Conservation (phyloP, 2,888 invertebrate species). For the Agonopterix arenella region DNA sequence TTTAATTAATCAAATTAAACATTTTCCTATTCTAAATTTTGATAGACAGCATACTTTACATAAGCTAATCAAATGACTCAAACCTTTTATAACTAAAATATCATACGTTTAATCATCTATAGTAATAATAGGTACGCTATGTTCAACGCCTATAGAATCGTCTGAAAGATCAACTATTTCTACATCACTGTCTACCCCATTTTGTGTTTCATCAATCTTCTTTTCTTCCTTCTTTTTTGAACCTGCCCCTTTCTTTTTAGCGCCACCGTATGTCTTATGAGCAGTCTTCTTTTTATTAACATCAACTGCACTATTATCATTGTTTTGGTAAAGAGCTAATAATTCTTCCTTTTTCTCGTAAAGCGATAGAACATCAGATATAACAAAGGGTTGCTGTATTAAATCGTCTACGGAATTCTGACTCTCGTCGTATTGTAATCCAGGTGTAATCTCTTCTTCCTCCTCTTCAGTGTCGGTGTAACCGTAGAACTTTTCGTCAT, state of each 20-base stretch:
- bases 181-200: constrained; percentile 6
- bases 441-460: constrained; percentile 18
- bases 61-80: too few relatives aligned
- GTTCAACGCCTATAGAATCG: constrained; percentile 1
- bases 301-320: constrained; percentile 1
- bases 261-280: not conserved
- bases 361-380: constrained; percentile 62
- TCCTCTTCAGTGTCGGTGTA: constrained; percentile 48
- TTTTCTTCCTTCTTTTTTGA: not conserved
- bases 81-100: too few relatives aligned
- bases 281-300: not conserved
- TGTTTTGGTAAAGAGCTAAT: constrained; percentile 7
- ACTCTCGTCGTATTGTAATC: constrained; percentile 25
- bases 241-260: not conserved
- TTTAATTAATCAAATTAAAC: too few relatives aligned
- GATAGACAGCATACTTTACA: too few relatives aligned
- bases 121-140: constrained; percentile 2
- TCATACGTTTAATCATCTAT: constrained; percentile 2
- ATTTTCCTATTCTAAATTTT: too few relatives aligned
- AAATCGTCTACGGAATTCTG: constrained; percentile 30
- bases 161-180: constrained; percentile 5
- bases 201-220: constrained; percentile 4
- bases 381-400: constrained; percentile 55
- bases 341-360: constrained; percentile 35
- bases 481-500: constrained; percentile 63